Percentiles rank a stretch among this genome's conserved stretches.
Evolutionary conservation across 2,888 invertebrate species (phyloP).

Genomic region (Spilosoma lubricipeda): DNA sequence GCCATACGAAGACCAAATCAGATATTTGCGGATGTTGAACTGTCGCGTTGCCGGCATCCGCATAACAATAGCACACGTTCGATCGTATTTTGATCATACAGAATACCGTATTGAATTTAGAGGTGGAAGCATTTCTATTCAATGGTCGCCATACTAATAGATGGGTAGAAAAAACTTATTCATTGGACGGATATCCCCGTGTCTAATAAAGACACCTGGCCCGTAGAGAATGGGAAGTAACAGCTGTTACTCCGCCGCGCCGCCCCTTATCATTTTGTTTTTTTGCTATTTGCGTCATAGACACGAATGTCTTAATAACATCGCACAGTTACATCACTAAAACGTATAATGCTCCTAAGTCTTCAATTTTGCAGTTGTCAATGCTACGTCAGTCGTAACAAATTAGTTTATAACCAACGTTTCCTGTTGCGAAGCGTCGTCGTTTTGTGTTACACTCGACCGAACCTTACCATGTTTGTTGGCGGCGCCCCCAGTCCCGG

Average conservation of each 20-base stretch:
- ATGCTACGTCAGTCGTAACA: conserved; percentile 59
- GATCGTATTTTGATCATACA: conserved; percentile 51
- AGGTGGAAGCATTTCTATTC: conserved; percentile 1
- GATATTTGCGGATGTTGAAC: conserved; percentile 68
- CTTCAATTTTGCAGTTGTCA: conserved; percentile 29
- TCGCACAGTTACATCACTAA: neutral
- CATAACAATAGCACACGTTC: conserved; percentile 52
- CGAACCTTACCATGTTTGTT: conserved; percentile 44
- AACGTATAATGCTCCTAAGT: conserved; percentile 16
- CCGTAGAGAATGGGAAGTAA: conserved; percentile 43
- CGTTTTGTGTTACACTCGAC: conserved; percentile 56
- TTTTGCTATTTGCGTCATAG: conserved; percentile 12
- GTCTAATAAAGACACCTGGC: conserved; percentile 58
- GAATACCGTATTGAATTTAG: conserved; percentile 11
- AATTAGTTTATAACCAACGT: conserved; percentile 60
- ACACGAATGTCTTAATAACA: conserved; percentile 7
- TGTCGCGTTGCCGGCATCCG: conserved; percentile 58
- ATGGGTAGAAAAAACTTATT: conserved; percentile 1
- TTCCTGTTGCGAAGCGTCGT: conserved; percentile 44
- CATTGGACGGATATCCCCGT: conserved; percentile 24
- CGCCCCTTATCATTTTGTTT: conserved; percentile 29
- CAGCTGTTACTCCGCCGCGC: conserved; percentile 67
- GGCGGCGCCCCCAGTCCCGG: conserved; percentile 38
- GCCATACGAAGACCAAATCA: conserved; percentile 55
- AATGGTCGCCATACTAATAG: neutral